Percentiles rank a stretch among this genome's conserved stretches.
Evolutionary conservation across 2,888 invertebrate genomes (phyloP).

Genomic region (Microplitis deprimator): DNA sequence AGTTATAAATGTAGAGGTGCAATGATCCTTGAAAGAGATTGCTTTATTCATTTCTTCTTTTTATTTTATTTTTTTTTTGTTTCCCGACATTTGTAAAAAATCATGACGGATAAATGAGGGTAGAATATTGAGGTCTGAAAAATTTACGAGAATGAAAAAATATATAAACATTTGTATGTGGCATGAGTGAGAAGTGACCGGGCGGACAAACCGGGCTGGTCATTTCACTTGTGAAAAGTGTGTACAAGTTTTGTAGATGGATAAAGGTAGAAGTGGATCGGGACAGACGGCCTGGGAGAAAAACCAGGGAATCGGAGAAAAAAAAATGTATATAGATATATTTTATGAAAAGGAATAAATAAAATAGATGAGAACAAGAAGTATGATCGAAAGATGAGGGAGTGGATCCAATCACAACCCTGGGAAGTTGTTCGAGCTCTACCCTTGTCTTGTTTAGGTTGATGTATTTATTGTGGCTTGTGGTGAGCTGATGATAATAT

Average conservation of each 20-base stretch:
- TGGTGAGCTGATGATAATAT: neutral
- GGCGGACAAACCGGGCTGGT: neutral
- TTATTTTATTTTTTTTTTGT: neutral
- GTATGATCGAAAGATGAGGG: neutral
- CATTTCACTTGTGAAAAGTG: neutral
- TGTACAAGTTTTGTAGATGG: neutral
- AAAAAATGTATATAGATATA: neutral
- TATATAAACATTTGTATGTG: neutral
- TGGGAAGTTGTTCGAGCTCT: neutral
- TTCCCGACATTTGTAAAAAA: neutral
- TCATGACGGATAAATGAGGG: slow-evolving; percentile 1
- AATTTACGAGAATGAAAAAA: neutral
- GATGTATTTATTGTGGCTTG: slow-evolving; percentile 1
- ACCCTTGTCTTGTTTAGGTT: neutral
- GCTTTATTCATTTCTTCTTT: neutral
- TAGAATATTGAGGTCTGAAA: neutral
- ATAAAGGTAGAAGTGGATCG: neutral
- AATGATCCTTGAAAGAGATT: slow-evolving; percentile 1
- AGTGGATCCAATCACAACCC: neutral
- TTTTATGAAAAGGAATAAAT: neutral
- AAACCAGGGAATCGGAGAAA: neutral
- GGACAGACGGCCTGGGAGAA: neutral
- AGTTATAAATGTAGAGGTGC: slow-evolving; percentile 13
- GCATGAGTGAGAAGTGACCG: neutral
- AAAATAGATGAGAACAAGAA: neutral